Percentiles rank a stretch among this genome's conserved stretches.
Conservation (phyloP, 2,888 invertebrate genomes). For the Lepetodrilus schrolli region DNA sequence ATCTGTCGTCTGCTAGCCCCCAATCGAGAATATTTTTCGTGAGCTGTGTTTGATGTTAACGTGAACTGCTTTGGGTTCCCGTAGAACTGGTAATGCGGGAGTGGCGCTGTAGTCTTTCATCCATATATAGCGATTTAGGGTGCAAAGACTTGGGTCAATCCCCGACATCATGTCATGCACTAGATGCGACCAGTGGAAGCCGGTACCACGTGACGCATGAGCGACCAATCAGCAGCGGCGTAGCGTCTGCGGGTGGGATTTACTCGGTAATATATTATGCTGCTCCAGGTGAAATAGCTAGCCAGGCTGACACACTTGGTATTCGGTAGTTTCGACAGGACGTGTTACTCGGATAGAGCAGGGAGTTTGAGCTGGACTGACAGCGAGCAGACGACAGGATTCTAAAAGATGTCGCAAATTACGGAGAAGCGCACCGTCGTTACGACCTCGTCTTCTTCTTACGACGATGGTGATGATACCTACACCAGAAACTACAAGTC, state of each 20-base stretch:
- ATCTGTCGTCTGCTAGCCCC: slow-evolving; percentile 16
- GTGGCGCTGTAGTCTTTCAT: slow-evolving; percentile 11
- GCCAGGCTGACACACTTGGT: slow-evolving; percentile 8
- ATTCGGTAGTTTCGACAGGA: not conserved
- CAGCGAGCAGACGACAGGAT: not conserved
- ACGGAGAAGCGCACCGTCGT: slow-evolving; percentile 67
- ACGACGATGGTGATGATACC: slow-evolving; percentile 43
- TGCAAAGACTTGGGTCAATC: not conserved
- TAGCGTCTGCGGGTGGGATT: slow-evolving; percentile 16
- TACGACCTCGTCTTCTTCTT: slow-evolving; percentile 46
- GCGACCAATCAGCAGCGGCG: slow-evolving; percentile 9
- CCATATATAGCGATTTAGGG: slow-evolving; percentile 22
- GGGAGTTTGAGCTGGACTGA: not conserved
- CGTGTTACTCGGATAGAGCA: not conserved
- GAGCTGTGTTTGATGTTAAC: not conserved
- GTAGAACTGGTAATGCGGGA: slow-evolving; percentile 27
- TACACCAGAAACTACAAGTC: slow-evolving; percentile 50
- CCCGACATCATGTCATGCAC: slow-evolving; percentile 9
- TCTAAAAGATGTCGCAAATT: slow-evolving; percentile 44
- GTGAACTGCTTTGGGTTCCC: not conserved
- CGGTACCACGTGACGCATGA: not conserved
- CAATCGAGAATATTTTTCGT: not conserved
- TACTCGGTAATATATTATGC: slow-evolving; percentile 27
- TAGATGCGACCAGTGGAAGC: slow-evolving; percentile 14
- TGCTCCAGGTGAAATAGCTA: slow-evolving; percentile 25